Evolutionary conservation across 2,888 invertebrate genomes (phyloP).

Genomic region (Eremobia ochroleuca): DNA sequence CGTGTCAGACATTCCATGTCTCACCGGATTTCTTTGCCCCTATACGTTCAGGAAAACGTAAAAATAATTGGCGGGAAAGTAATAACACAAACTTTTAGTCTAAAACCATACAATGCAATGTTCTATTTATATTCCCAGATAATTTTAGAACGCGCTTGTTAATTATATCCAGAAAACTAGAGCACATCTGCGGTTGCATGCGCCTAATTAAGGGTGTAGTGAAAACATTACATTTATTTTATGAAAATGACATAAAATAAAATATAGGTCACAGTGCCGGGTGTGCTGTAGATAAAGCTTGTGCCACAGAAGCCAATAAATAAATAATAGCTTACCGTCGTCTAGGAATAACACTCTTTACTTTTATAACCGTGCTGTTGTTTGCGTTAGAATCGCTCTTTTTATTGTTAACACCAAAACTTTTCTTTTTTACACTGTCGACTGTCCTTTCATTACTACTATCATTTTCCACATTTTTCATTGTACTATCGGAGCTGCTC

Average conservation of each 20-base stretch:
- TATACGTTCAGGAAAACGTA: neutral
- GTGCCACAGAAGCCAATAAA: conserved; percentile 57
- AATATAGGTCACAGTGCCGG: conserved; percentile 19
- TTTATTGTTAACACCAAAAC: conserved; percentile 80
- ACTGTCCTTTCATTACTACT: conserved; percentile 68
- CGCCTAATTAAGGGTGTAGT: conserved; percentile 47
- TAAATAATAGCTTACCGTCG: conserved; percentile 81
- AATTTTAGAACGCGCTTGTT: conserved; percentile 78
- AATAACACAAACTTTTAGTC: conserved; percentile 35
- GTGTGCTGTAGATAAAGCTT: conserved; percentile 23
- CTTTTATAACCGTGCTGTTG: conserved; percentile 84
- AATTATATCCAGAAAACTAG: conserved; percentile 82
- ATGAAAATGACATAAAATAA: conserved; percentile 1
- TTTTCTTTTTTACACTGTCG: conserved; percentile 76
- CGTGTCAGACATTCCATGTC: neutral
- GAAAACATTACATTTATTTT: conserved; percentile 5
- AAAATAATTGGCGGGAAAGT: conserved; percentile 59
- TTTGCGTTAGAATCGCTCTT: conserved; percentile 71
- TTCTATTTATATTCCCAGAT: conserved; percentile 65
- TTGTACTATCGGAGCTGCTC: conserved; percentile 76
- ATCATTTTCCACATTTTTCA: conserved; percentile 72
- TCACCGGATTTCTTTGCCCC: neutral
- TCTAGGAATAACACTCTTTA: conserved; percentile 88
- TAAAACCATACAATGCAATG: conserved; percentile 54
- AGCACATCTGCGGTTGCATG: conserved; percentile 70